Conservation (phyloP, 2,113 vertebrate genomes). For the Diphyllodes magnificus region DNA sequence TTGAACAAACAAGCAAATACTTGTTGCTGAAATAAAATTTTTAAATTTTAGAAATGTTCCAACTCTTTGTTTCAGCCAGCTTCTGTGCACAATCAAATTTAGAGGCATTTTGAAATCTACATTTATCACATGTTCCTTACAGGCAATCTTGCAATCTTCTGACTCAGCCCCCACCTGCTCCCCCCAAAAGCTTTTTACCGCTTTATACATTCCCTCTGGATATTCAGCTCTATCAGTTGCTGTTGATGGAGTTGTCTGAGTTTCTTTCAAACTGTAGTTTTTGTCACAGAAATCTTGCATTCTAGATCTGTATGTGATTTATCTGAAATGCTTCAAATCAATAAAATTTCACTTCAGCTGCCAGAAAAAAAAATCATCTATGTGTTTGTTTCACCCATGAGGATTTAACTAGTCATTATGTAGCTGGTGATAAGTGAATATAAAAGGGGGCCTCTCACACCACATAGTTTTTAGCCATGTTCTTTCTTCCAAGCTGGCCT, state of each 20-base stretch:
- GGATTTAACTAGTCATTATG: neutral
- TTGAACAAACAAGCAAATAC: neutral
- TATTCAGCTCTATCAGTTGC: neutral
- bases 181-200: neutral
- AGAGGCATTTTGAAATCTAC: neutral
- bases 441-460: neutral
- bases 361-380: neutral
- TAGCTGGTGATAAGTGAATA: neutral
- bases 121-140: neutral
- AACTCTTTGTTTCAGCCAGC: neutral
- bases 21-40: neutral
- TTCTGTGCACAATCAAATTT: neutral
- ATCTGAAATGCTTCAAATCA: slow-evolving; percentile 30
- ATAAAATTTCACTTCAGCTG: slow-evolving; percentile 14
- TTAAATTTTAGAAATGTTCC: neutral
- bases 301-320: neutral
- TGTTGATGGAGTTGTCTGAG: neutral
- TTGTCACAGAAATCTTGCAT: slow-evolving; percentile 5
- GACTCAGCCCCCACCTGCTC: neutral
- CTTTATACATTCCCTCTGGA: neutral
- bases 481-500: neutral
- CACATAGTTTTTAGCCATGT: neutral
- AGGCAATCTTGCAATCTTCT: neutral
- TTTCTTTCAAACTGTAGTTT: neutral
- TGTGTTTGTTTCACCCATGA: neutral